Base-by-base conservation (phyloP, 2,888 invertebrate genomes). In the Monopis laevigella region DNA sequence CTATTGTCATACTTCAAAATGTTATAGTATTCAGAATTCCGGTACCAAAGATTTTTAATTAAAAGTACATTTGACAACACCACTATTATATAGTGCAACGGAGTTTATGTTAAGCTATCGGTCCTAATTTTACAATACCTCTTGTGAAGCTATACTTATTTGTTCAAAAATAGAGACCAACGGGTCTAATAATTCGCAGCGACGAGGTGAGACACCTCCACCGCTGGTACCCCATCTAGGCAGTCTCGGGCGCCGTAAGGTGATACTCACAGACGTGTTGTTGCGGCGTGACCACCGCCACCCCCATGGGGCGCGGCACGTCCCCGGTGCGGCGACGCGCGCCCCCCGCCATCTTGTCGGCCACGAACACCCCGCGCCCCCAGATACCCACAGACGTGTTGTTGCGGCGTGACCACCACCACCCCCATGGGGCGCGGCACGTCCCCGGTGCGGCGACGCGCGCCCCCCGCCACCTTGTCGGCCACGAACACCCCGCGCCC, bases 401-500 rank as follows among this genome's bases (percentile, higher is more conserved):
- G 86, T 46, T 87, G 86, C 43, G 90, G 87, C 32, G 89, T 86
- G 18, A 95, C 86, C 10, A 91, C 90, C 14, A 92, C 84, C 41
- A 96, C 86, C 32, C 91, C 93, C 93, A 95, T 94, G 26, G 95
- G 95, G 32, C 92, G 83, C 16, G 88, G 84, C 40, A 92, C 85
- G 56, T 89, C 88, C 49, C 86, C 84, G 40, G 92, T 63, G 3
- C 86, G 82, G 57, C 88, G 88, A 3, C 86, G 82, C 56, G 88
- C 88, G 18, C 85, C 86, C 13, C 92, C 93, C 1, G 88, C 89
- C 47, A 86, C 86, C 65, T 93, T 93, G 69, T 92, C 89, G 0
- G 90, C 89, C 35, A 92, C 81, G 49, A 92, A 83, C 44, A 96
- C 91, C 5, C 90, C 91, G 57, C 90, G 89, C 46, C 90, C 87